Evolutionary conservation across 2,113 vertebrate genomes (phyloP).

Genomic region (Eclectus roratus): DNA sequence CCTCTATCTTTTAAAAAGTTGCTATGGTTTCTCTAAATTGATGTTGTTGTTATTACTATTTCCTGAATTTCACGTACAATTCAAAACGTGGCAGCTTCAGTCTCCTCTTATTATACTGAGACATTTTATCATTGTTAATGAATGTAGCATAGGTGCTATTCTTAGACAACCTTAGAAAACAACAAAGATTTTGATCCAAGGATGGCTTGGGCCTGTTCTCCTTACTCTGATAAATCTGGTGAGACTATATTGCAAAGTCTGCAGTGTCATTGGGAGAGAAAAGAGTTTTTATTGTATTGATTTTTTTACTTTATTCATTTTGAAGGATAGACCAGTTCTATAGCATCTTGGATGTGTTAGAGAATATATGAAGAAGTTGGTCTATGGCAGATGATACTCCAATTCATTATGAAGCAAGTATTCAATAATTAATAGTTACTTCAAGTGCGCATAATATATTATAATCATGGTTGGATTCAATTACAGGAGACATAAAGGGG

Average conservation of each 20-base stretch:
- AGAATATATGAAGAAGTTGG: background rate
- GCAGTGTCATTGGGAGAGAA: background rate
- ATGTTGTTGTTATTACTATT: background rate
- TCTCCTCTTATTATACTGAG: background rate
- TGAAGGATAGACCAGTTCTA: background rate
- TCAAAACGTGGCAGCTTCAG: background rate
- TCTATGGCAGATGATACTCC: slow-evolving; percentile 1
- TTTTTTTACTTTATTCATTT: background rate
- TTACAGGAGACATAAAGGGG: slow-evolving; percentile 56
- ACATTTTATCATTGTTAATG: slow-evolving; percentile 21
- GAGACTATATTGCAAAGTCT: background rate
- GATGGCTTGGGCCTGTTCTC: background rate
- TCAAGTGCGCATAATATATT: slow-evolving; percentile 64
- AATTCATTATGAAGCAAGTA: slow-evolving; percentile 65
- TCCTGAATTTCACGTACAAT: background rate
- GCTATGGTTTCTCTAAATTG: background rate
- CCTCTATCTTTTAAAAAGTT: background rate
- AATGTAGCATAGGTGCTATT: background rate
- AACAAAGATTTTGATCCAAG: background rate
- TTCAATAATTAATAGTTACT: slow-evolving; percentile 66
- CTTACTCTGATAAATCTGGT: background rate
- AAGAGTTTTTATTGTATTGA: background rate
- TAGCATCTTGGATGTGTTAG: background rate
- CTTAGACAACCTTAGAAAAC: background rate
- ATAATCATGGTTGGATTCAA: slow-evolving; percentile 66